Conservation (phyloP, 2,113 vertebrate genomes). For the Glaucomys volans region DNA sequence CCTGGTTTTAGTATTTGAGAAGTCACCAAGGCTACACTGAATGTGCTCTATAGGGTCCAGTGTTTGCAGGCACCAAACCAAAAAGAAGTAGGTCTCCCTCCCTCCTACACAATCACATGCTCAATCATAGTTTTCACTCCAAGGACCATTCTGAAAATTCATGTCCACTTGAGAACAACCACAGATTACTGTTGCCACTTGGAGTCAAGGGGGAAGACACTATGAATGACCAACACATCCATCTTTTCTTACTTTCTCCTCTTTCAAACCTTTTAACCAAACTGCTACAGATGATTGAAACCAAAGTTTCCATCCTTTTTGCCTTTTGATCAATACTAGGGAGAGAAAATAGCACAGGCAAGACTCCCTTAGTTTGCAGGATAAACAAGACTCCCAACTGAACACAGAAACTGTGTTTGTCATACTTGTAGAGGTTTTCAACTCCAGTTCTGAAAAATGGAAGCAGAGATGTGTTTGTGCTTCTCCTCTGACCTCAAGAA, state of each 20-base stretch:
- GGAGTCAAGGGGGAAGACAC: background rate
- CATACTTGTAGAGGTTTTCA: background rate
- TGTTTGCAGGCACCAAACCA: background rate
- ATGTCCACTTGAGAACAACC: background rate
- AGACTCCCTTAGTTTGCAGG: background rate
- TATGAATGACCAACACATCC: background rate
- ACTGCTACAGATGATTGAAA: background rate
- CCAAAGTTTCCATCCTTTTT: background rate
- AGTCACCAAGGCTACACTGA: background rate
- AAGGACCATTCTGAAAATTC: conserved; percentile 16
- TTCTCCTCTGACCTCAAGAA: background rate
- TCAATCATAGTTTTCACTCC: background rate
- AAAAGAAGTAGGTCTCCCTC: background rate
- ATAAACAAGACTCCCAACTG: background rate
- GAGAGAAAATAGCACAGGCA: background rate
- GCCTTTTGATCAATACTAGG: background rate
- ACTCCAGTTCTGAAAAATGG: background rate
- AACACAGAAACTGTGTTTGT: background rate
- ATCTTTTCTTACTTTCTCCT: background rate
- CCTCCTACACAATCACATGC: background rate
- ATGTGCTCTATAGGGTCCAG: background rate
- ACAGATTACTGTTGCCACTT: background rate
- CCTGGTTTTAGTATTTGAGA: background rate
- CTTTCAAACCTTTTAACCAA: background rate
- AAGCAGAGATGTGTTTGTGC: background rate